Evolutionary conservation across 64 coral and sea anemone genomes (phyloP).

Genomic region (Platygyra sinensis): DNA sequence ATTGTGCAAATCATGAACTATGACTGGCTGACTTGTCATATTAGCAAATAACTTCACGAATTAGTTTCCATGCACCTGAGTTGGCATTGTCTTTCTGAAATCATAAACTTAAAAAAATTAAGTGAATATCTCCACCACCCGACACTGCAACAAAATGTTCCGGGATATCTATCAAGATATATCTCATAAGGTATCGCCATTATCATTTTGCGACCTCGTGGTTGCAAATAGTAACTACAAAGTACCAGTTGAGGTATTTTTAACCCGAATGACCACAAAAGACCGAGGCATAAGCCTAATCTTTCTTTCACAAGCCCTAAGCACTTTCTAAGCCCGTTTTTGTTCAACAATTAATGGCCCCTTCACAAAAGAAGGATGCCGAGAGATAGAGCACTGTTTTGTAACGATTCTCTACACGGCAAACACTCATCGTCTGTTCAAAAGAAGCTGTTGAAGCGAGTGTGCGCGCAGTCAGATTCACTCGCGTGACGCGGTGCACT

Average conservation of each 20-base stretch:
- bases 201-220: not conserved
- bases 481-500: not conserved
- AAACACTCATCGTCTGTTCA: not conserved
- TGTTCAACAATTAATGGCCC: not conserved
- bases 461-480: not conserved
- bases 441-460: not conserved
- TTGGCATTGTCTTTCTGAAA: not conserved
- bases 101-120: not conserved
- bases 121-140: not conserved
- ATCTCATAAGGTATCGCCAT: not conserved
- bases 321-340: not conserved
- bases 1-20: not conserved
- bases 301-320: not conserved
- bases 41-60: conserved; percentile 8
- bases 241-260: not conserved
- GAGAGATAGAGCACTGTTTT: not conserved
- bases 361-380: not conserved
- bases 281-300: not conserved
- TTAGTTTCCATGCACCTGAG: not conserved
- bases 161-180: not conserved
- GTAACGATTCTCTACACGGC: not conserved
- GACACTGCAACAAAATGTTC: not conserved
- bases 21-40: conserved; percentile 15
- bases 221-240: conserved; percentile 15
- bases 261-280: not conserved